phyloP scores from a whole-genome alignment of 2,113 vertebrate genomes.

The Albula goreensis region DNA sequence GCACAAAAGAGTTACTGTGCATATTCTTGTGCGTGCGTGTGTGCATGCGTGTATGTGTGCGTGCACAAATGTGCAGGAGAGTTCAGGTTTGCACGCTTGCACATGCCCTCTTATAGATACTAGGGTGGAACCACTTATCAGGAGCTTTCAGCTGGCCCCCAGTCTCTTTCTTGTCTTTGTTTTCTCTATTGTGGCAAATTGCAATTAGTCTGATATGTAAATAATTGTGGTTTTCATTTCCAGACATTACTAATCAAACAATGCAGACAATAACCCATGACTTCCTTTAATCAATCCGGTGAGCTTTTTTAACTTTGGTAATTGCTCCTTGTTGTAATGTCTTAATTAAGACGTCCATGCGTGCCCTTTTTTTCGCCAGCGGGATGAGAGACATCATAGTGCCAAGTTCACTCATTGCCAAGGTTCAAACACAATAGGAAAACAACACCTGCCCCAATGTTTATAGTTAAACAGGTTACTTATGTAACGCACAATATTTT shows the following conservation, averaged over 20 bases:
- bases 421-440: slow-evolving; percentile 18
- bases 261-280: slow-evolving; percentile 46
- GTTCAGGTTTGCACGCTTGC: background rate
- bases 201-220: slow-evolving; percentile 32
- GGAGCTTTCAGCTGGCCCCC: background rate
- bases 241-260: slow-evolving; percentile 42
- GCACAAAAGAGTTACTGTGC: too few relatives aligned
- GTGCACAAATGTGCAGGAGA: background rate
- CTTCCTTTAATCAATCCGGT: slow-evolving; percentile 55
- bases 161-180: background rate
- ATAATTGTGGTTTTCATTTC: slow-evolving; percentile 42
- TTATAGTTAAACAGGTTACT: slow-evolving; percentile 42
- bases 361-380: background rate
- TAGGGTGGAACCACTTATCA: too few relatives aligned
- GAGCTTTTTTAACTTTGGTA: slow-evolving; percentile 50
- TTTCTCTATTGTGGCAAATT: slow-evolving; percentile 1
- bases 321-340: slow-evolving; percentile 43
- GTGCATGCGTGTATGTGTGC: background rate
- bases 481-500: slow-evolving; percentile 31
- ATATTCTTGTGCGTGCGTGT: background rate
- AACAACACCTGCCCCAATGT: slow-evolving; percentile 28
- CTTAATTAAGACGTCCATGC: background rate
- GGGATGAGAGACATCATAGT: slow-evolving; percentile 19
- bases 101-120: too few relatives aligned
- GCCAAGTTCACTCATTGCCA: slow-evolving; percentile 10